Evolutionary conservation across 2,113 vertebrate species (phyloP).

Genomic region (Australoheros scitulus): DNA sequence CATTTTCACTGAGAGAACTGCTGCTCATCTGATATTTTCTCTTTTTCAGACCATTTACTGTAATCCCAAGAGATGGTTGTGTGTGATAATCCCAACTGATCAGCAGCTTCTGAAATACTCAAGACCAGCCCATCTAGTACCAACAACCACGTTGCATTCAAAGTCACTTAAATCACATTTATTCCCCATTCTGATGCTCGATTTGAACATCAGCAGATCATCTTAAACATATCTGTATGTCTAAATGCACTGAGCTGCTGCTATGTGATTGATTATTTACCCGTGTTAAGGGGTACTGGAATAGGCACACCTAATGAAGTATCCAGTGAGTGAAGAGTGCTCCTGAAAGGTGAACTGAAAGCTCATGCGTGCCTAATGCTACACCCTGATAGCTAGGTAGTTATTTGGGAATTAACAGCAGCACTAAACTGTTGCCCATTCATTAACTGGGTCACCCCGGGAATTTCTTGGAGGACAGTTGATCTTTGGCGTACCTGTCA

Average conservation of each 20-base stretch:
- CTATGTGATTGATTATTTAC: not conserved
- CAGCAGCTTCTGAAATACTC: not conserved
- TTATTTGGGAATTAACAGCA: conserved; percentile 11
- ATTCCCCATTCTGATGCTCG: not conserved
- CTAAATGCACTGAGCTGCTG: not conserved
- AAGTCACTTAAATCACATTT: not conserved
- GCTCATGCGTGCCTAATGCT: not conserved
- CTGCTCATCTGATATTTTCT: not conserved
- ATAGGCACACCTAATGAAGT: not conserved
- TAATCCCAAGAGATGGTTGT: not conserved
- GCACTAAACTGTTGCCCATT: not conserved
- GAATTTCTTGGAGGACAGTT: conserved; percentile 14
- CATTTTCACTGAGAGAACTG: not conserved
- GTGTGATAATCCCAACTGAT: not conserved
- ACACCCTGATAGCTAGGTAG: not conserved
- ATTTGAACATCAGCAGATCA: no score
- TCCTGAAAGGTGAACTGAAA: not conserved
- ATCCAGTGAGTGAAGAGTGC: not conserved
- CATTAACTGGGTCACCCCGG: not conserved
- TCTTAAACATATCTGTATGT: not conserved
- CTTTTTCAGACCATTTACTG: not conserved
- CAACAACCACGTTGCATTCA: not conserved
- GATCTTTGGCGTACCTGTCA: not conserved
- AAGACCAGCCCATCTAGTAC: not conserved
- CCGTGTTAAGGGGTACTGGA: not conserved